phyloP scores from a whole-genome alignment of 2,113 vertebrate species.

The Pseudorhombus dupliciocellatus region DNA sequence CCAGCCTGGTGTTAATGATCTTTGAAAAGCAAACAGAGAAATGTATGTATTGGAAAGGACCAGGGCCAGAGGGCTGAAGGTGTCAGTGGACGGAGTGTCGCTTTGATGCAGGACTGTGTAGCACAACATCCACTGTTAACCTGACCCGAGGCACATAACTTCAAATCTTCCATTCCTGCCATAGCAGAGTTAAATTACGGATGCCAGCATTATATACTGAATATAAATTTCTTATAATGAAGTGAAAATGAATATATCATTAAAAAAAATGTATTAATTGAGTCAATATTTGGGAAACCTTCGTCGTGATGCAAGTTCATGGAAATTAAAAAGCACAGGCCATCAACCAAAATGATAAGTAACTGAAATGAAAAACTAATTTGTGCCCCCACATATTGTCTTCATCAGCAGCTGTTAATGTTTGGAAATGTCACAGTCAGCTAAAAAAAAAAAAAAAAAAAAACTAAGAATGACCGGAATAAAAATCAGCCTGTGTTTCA shows the following conservation, averaged over 20 bases:
- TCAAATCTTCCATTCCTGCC: background rate
- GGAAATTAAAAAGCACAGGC: no score
- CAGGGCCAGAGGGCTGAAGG: background rate
- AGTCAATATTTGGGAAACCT: no score
- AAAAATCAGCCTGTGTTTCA: no score
- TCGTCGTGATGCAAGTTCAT: no score
- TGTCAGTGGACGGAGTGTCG: background rate
- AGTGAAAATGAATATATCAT: no score
- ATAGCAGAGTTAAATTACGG: no score
- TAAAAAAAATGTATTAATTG: no score
- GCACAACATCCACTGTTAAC: background rate
- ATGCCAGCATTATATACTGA: no score
- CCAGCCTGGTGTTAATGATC: background rate
- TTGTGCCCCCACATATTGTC: background rate
- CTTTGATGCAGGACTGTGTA: background rate
- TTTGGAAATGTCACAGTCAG: background rate
- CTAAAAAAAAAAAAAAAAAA: no score
- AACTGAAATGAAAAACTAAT: background rate
- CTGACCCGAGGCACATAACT: background rate
- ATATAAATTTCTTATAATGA: no score
- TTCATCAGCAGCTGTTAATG: background rate
- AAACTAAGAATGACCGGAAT: no score
- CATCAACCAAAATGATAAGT: background rate
- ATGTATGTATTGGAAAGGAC: background rate
- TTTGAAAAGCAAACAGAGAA: slow-evolving; percentile 6